These are phyloP conservation scores for Stenichneumon culpator DNA, from an alignment of 2,888 invertebrate genomes.

Conservation along the genomic window DNA sequence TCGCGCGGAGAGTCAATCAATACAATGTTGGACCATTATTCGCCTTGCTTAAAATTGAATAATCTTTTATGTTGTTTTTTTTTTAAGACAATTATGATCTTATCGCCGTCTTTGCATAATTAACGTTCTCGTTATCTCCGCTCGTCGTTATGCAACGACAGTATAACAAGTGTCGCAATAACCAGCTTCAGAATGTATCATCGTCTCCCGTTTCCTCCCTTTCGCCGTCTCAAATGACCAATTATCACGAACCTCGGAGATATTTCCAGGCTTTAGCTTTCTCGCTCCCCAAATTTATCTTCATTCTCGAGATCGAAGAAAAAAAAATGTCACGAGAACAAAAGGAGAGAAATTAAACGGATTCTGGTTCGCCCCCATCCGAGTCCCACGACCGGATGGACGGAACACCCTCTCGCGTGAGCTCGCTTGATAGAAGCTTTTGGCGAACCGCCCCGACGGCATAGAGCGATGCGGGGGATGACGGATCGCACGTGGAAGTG, in stretches of 20 bases:
- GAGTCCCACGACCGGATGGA: background rate
- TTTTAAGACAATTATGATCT: no score
- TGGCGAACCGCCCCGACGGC: background rate
- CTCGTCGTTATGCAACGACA: background rate
- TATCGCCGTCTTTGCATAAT: constrained; percentile 8
- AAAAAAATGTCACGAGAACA: background rate
- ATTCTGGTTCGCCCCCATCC: background rate
- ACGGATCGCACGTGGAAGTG: constrained; percentile 1
- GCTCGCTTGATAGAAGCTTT: background rate
- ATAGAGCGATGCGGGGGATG: background rate
- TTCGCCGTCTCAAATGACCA: background rate
- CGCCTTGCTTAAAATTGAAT: background rate
- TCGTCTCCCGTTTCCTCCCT: background rate
- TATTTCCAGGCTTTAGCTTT: constrained; percentile 4
- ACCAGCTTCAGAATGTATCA: constrained; percentile 11
- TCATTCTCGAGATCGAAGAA: background rate
- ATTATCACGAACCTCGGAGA: background rate
- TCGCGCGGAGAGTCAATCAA: background rate
- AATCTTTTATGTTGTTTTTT: background rate
- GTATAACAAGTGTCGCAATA: constrained; percentile 15
- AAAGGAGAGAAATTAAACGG: background rate
- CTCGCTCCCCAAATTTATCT: background rate
- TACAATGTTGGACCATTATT: background rate
- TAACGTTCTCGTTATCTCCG: constrained; percentile 19
- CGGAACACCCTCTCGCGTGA: background rate